These are phyloP conservation scores for Mustelus asterias DNA, from an alignment of 2,113 vertebrate species.

Conservation along the genomic window DNA sequence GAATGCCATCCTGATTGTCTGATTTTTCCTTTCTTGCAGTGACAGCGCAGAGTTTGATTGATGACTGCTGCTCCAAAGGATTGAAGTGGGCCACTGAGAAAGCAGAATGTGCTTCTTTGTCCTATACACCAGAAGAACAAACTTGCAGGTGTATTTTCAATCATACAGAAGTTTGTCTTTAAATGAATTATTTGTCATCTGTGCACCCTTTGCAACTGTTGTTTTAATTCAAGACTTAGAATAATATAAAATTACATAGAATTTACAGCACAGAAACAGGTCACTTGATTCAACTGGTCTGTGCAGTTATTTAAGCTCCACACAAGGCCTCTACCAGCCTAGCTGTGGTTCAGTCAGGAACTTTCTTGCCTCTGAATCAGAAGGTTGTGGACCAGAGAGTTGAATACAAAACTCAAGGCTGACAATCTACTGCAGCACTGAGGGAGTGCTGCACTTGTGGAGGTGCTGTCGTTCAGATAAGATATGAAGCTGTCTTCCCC, in stretches of 20 bases:
- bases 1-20: background rate
- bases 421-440: too few species aligned
- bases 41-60: conserved; percentile 57
- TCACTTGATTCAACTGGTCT: background rate
- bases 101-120: conserved; percentile 64
- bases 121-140: conserved; percentile 58
- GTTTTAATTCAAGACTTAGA: background rate
- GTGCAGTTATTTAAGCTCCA: background rate
- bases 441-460: too few species aligned
- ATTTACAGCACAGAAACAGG: background rate
- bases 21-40: conserved; percentile 40
- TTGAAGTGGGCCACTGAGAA: conserved; percentile 62
- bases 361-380: background rate
- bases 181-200: background rate
- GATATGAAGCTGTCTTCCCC: too few species aligned
- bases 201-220: background rate
- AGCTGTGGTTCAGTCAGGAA: background rate
- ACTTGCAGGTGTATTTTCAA: conserved; percentile 73
- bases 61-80: conserved; percentile 79
- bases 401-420: too few species aligned
- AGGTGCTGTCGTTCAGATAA: too few species aligned
- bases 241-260: background rate
- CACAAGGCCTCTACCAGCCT: background rate
- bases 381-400: background rate
- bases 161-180: background rate